These are phyloP conservation scores for Pseudoips prasinana DNA, from an alignment of 2,888 invertebrate species.

Conservation along the genomic window DNA sequence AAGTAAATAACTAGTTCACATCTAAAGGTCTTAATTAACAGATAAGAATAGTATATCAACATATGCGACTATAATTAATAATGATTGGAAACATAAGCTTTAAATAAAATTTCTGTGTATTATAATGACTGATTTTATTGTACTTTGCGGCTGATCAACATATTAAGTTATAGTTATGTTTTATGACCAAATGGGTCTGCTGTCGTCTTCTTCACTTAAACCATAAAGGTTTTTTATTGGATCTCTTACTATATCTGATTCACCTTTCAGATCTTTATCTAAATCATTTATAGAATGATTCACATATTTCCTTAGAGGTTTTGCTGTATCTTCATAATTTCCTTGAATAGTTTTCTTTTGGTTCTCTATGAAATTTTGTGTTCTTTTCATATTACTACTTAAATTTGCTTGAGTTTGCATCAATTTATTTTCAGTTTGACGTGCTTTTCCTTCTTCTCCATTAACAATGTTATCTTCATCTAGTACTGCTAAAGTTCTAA, in stretches of 20 bases:
- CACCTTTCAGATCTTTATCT: neutral
- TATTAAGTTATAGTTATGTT: too few relatives aligned
- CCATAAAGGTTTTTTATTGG: constrained; percentile 3
- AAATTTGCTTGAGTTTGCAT: neutral
- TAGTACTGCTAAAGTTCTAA: constrained; percentile 6
- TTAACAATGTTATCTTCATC: constrained; percentile 2
- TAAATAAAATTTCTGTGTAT: too few relatives aligned
- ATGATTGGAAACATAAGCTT: too few relatives aligned
- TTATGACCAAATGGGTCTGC: too few relatives aligned
- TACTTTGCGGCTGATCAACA: too few relatives aligned
- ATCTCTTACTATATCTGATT: constrained; percentile 1
- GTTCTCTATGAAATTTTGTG: neutral
- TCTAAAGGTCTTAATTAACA: too few relatives aligned
- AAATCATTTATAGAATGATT: neutral
- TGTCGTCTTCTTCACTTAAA: constrained; percentile 1
- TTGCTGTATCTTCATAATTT: neutral
- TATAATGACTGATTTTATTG: too few relatives aligned
- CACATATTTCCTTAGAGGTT: neutral
- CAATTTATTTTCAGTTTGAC: too few relatives aligned
- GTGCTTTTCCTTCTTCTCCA: constrained; percentile 7
- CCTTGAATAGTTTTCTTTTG: constrained; percentile 1
- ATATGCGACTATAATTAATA: too few relatives aligned
- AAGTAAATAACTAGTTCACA: too few relatives aligned
- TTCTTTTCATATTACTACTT: neutral
- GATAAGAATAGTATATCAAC: too few relatives aligned